Evolutionary conservation across 2,113 vertebrate species (phyloP).

Genomic region (Alethe castanea): DNA sequence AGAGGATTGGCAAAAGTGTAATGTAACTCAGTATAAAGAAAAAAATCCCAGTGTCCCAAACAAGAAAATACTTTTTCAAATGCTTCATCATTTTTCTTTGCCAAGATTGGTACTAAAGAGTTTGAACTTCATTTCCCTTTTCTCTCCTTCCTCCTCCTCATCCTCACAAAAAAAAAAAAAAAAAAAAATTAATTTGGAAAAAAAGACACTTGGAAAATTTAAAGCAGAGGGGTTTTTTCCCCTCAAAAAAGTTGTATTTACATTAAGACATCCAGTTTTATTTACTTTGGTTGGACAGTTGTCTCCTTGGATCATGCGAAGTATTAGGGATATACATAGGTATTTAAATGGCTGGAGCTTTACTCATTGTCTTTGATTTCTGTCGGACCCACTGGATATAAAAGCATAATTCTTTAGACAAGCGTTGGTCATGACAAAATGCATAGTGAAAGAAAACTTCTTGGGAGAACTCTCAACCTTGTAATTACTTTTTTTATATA

Average conservation of each 20-base stretch:
- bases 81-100: not conserved
- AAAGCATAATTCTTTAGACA: not conserved
- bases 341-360: not conserved
- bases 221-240: not conserved
- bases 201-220: not conserved
- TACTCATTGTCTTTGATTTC: not conserved
- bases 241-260: not conserved
- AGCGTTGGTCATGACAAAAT: not conserved
- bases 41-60: rapidly evolving
- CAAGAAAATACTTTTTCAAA: not conserved
- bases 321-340: not conserved
- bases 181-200: not conserved
- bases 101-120: not conserved
- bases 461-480: not conserved
- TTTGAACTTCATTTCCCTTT: not conserved
- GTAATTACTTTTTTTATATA: not conserved
- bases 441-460: not conserved
- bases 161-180: not conserved
- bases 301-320: not conserved
- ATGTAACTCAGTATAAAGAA: not conserved
- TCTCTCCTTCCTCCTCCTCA: not conserved
- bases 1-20: not conserved
- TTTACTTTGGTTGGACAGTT: not conserved
- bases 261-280: not conserved
- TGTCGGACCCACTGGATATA: not conserved